A percentile compares a stretch with the other conserved stretches of the same genome.
phyloP scores from a whole-genome alignment of 2,797 vertebrate genomes.

The Decapterus maruadsi region DNA sequence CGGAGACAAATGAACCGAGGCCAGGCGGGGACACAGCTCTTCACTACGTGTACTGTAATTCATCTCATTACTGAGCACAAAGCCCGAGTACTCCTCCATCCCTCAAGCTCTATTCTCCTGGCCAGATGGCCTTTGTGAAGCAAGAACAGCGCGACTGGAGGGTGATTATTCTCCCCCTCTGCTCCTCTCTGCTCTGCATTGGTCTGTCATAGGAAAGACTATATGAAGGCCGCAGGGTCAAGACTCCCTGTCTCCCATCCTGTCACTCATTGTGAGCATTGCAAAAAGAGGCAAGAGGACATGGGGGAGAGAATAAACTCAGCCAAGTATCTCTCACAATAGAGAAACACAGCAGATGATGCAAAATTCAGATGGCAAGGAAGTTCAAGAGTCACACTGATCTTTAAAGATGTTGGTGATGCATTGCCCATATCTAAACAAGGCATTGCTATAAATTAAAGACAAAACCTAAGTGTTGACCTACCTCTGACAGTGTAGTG shows the following conservation, averaged over 20 bases:
- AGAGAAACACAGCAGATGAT: not conserved
- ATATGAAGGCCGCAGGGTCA: conserved; percentile 21
- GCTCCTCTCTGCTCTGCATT: conserved; percentile 39
- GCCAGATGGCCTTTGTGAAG: conserved; percentile 69
- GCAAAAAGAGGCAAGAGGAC: conserved; percentile 14
- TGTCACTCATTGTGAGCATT: conserved; percentile 24
- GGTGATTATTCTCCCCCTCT: conserved; percentile 60
- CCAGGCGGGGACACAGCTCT: conserved; percentile 49
- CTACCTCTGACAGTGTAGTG: conserved; percentile 94
- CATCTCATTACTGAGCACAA: conserved; percentile 71
- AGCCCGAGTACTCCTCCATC: conserved; percentile 58
- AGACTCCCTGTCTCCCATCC: conserved; percentile 22
- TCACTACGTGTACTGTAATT: conserved; percentile 66
- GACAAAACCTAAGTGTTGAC: not conserved
- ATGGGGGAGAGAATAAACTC: not conserved
- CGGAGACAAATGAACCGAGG: conserved; percentile 61
- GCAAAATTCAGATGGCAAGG: not conserved
- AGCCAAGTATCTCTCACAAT: not conserved
- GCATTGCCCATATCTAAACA: not conserved
- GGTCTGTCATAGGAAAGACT: conserved; percentile 38
- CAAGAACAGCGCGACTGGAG: conserved; percentile 45
- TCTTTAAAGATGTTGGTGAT: not conserved
- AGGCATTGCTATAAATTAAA: not conserved
- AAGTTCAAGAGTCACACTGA: not conserved
- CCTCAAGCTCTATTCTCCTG: conserved; percentile 61